Conservation (phyloP, 1,140 invertebrate genomes). For the Pseudachorutes palmiensis region DNA sequence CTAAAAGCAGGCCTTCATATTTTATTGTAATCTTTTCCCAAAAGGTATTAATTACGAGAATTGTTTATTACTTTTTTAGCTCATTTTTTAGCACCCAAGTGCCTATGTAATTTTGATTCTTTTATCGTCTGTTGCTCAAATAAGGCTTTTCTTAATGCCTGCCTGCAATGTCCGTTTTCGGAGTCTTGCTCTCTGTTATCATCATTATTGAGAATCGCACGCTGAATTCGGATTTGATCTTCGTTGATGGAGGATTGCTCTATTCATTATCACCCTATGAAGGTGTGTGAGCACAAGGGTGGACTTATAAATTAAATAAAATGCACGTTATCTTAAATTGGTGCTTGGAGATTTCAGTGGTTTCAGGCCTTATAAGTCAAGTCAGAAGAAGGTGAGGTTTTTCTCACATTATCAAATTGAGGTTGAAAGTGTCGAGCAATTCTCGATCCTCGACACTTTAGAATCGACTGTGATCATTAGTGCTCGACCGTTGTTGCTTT, state of each 20-base stretch:
- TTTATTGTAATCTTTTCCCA: no score
- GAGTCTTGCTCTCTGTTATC: no score
- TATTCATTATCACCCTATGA: no score
- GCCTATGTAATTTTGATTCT: neutral
- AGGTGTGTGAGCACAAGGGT: neutral
- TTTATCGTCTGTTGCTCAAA: slow-evolving; percentile 4
- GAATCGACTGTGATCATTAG: neutral
- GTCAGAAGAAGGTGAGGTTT: neutral
- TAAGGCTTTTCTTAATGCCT: neutral
- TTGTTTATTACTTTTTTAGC: neutral
- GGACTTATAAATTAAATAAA: neutral
- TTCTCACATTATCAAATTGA: slow-evolving; percentile 1
- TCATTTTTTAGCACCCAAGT: neutral
- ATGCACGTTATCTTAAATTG: neutral
- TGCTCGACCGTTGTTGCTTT: neutral
- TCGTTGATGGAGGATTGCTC: no score
- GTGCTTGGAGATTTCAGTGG: neutral
- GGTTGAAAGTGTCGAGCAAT: neutral
- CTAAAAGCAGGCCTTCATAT: no score
- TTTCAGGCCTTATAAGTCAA: neutral
- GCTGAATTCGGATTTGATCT: no score
- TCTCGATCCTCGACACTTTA: neutral
- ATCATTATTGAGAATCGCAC: no score
- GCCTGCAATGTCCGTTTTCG: no score
- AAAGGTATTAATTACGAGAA: no score